These are phyloP conservation scores for Zaprionus bogoriensis DNA, from an alignment of 2,888 invertebrate genomes.

Conservation along the genomic window DNA sequence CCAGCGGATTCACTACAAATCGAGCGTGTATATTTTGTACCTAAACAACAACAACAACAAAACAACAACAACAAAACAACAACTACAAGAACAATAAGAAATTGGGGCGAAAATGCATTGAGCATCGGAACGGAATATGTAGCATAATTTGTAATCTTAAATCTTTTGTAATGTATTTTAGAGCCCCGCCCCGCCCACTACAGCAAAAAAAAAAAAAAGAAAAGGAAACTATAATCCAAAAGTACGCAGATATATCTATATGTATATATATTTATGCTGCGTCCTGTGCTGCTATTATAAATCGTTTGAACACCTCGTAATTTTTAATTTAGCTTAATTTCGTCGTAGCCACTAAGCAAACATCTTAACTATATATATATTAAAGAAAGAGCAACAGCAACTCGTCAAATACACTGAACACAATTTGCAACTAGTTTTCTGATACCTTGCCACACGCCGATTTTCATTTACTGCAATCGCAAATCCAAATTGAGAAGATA, in stretches of 20 bases:
- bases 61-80: background rate
- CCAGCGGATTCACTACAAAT: background rate
- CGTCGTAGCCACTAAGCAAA: slow-evolving; percentile 45
- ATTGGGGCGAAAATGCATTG: slow-evolving; percentile 16
- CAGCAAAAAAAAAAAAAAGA: slow-evolving; percentile 8
- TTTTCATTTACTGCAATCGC: too few species aligned
- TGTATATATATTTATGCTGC: background rate
- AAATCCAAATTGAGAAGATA: slow-evolving; percentile 15
- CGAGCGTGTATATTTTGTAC: slow-evolving; percentile 51
- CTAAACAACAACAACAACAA: slow-evolving; percentile 27
- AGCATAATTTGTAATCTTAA: slow-evolving; percentile 52
- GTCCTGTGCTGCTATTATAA: slow-evolving; percentile 45
- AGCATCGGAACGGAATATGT: slow-evolving; percentile 28
- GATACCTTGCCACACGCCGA: slow-evolving; percentile 68
- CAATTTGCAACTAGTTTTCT: slow-evolving; percentile 57
- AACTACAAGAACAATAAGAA: slow-evolving; percentile 17
- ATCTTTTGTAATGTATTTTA: slow-evolving; percentile 39
- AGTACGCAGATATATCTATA: slow-evolving; percentile 34
- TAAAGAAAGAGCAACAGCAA: slow-evolving; percentile 37
- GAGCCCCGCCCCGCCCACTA: too few species aligned
- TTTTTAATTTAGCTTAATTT: slow-evolving; percentile 69
- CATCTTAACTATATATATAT: slow-evolving; percentile 61
- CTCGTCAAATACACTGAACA: slow-evolving; percentile 41
- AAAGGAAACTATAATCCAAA: slow-evolving; percentile 18
- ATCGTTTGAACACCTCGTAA: slow-evolving; percentile 66